Base-by-base conservation (phyloP, 2,113 vertebrate species). In the Eonycteris spelaea region DNA sequence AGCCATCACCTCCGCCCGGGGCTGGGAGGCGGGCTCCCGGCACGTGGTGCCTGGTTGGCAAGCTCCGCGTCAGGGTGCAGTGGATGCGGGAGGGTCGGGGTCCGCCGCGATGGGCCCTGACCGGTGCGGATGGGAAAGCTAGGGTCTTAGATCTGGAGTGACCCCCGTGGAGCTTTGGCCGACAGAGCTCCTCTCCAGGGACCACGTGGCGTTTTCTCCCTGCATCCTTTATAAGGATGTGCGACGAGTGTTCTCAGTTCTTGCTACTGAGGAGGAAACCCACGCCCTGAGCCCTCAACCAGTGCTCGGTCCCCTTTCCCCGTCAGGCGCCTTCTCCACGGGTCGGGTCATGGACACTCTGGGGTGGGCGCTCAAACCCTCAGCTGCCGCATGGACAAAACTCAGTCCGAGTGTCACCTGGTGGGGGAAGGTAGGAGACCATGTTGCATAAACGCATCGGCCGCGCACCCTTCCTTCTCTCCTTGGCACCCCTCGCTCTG, bases 41-140 rank as follows among this genome's bases (percentile, higher is more conserved):
- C 65, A 2, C 8, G 1, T 4, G 59, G 9, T 5, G 33, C 13
- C 3, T 22, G 16, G 2, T 3, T 1, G 38, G 33, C 26, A 0
- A 1, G 19, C 75, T 57, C 86, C 2, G 21, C 3, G 18, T 51
- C 61, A 18, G 84, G 28, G 13, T 10, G 24, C 26, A 11, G 13
- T 1, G 48, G 55, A 12, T 2, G 53, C 15, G 0, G 5, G 24
- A 35, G 30, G 35, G 28, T 5, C 24, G 22, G 28, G 12, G 12
- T 33, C 0, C n/a, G 2, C 55, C 0, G 0, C 7, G 5, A 15
- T 0, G 3, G 33, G 19, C 5, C 15, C 28, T 7, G 26, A 51
- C 16, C 30, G 26, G 38, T 40, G 24, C 6, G n/a, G 3, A 7
- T 30, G 53, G 53, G 5, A 61, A 38, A 40, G n/a, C n/a, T 43